Evolutionary conservation across 2,888 invertebrate species (phyloP).

Genomic region (Conchocele bisecta): DNA sequence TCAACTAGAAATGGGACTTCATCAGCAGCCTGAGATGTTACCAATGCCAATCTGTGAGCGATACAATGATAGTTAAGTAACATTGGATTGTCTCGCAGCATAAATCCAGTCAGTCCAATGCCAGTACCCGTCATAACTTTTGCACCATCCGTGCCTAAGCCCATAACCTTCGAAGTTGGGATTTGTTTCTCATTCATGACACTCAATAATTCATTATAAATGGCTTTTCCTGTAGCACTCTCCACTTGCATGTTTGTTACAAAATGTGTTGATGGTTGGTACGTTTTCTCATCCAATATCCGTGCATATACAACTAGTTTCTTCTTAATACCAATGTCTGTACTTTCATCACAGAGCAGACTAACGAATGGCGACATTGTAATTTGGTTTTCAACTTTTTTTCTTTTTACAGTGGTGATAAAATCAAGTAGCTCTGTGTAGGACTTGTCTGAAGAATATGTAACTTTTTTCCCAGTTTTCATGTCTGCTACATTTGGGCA

Average conservation of each 20-base stretch:
- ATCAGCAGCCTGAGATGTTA: conserved; percentile 9
- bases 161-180: too few relatives aligned
- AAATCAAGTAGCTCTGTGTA: conserved; percentile 6
- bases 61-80: conserved; percentile 24
- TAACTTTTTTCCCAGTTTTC: background rate
- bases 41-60: conserved; percentile 14
- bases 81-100: conserved; percentile 25
- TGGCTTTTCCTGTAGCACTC: background rate
- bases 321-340: conserved; percentile 15
- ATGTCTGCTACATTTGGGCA: conserved; percentile 17
- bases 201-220: too few relatives aligned
- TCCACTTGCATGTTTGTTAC: conserved; percentile 6
- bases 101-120: conserved; percentile 7
- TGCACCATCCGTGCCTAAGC: conserved; percentile 7
- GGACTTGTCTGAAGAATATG: conserved; percentile 18
- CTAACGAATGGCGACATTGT: background rate
- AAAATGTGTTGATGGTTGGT: conserved; percentile 9
- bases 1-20: background rate
- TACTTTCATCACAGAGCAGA: background rate
- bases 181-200: too few relatives aligned
- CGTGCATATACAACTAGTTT: conserved; percentile 17
- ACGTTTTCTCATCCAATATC: conserved; percentile 5
- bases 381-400: background rate
- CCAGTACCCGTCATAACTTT: conserved; percentile 5
- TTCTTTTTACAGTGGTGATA: background rate